Base-by-base conservation (phyloP, 1,140 invertebrate species). In the Diachasmimorpha longicaudata region DNA sequence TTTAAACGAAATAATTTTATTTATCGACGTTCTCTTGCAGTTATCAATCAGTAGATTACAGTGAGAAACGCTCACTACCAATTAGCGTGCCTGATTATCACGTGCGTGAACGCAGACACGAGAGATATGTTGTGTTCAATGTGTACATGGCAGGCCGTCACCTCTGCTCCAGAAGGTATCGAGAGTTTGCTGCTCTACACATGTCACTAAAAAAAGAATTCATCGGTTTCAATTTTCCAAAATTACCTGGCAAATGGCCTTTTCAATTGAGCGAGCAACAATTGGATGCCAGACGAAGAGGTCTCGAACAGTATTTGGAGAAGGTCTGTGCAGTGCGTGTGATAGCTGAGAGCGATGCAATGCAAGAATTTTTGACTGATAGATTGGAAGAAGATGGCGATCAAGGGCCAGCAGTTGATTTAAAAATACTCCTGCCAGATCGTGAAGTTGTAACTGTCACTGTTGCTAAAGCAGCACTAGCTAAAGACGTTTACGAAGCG, bases 71-170 rank as follows among this genome's bases (percentile, higher is more conserved):
- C 69, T 99, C 98, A 44, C 90, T 99, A 76, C 98, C 98, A 9
- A 99, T 99, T 79, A 99, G 98, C 79, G 96, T 99, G 80, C 98
- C 98, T 14, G 98, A 97, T 89, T 98, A 97, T 85, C 95, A 96
- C 81, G 87, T 87, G 90, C 85, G 95, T 91, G 92, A 95, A 90
- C 87, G 93, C 80, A 93, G 92, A 84, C 96, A 96, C 21, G 96
- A 99, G 81, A 95, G 95, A 80, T 99, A 95, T 90, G 96, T 98
- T 72, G 97, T 98, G 0, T 99, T 96, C 89, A 99, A 99, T 87
- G 98, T 99, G 76, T 98, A 99, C 86, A 99, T 99, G 98, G 98
- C 98, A 36, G 98, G 98, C 0, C 89, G 98, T 58, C 98, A 99
- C 87, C 90, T 99, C 25, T 99, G 98, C 86, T 99, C 97, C 37